Evolutionary conservation across 2,113 vertebrate species (phyloP).

Genomic region (Rhynchomys soricoides): DNA sequence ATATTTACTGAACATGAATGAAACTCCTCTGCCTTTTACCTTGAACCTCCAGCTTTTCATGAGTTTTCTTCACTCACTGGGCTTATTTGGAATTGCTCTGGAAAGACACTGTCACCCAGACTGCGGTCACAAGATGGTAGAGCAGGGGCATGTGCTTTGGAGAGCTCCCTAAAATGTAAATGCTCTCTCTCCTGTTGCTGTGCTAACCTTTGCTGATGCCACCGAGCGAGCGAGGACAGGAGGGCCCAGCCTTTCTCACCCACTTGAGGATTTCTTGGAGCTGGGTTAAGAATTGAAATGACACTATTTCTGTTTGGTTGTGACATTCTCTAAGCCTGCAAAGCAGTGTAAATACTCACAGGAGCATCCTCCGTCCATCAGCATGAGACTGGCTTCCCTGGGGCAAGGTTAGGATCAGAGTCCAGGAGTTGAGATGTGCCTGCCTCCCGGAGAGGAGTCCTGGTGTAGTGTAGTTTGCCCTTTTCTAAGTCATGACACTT

Average conservation of each 20-base stretch:
- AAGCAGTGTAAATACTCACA: neutral
- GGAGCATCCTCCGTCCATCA: neutral
- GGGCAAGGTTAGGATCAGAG: neutral
- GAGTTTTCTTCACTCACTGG: neutral
- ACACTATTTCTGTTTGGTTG: slow-evolving; percentile 62
- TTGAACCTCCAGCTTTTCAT: neutral
- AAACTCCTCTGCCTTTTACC: neutral
- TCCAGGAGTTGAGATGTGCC: neutral
- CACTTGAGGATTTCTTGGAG: slow-evolving; percentile 8
- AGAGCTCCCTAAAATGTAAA: neutral
- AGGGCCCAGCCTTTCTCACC: slow-evolving; percentile 22
- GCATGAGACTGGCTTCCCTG: slow-evolving; percentile 27
- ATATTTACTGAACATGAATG: accelerated
- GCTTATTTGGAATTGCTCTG: neutral
- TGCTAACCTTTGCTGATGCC: slow-evolving; percentile 14
- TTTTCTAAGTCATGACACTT: neutral
- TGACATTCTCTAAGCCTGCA: slow-evolving; percentile 30
- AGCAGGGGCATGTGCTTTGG: neutral
- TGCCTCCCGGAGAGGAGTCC: neutral
- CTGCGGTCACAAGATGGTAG: neutral
- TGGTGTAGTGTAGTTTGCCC: accelerated
- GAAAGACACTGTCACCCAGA: neutral
- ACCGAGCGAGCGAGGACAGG: neutral
- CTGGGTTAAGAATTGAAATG: neutral
- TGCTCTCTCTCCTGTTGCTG: neutral